Evolutionary conservation across 2,113 vertebrate species (phyloP).

Genomic region (Vanacampus margaritifer): DNA sequence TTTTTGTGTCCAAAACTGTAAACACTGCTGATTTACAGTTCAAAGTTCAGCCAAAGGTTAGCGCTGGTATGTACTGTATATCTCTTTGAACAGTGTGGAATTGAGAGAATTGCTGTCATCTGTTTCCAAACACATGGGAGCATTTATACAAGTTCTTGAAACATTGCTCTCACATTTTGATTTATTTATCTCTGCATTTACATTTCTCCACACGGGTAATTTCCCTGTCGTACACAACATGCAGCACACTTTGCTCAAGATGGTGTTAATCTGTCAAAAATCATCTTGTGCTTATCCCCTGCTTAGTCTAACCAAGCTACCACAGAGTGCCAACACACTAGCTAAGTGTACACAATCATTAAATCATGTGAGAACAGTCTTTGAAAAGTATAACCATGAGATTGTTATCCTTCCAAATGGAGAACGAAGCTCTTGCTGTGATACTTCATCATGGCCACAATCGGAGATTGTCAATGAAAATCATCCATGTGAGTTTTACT

Average conservation of each 20-base stretch:
- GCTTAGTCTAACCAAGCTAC: not conserved
- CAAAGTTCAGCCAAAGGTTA: conserved; percentile 48
- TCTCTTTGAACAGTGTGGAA: conserved; percentile 36
- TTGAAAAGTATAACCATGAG: not conserved
- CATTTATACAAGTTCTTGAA: conserved; percentile 63
- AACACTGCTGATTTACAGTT: conserved; percentile 31
- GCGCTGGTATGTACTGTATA: conserved; percentile 1
- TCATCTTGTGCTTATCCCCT: conserved; percentile 3
- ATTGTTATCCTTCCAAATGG: conserved; percentile 3
- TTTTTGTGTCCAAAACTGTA: conserved; percentile 26
- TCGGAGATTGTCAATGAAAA: conserved; percentile 19
- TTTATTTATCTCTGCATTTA: conserved; percentile 62
- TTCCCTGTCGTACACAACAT: conserved; percentile 59
- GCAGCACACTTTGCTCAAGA: conserved; percentile 15
- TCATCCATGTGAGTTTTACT: conserved; percentile 13
- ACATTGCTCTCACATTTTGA: conserved; percentile 54
- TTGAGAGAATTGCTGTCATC: conserved; percentile 49
- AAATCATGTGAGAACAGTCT: conserved; percentile 5
- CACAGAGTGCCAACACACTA: not conserved
- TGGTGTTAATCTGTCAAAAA: conserved; percentile 3
- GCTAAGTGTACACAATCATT: not conserved
- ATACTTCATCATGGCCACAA: conserved; percentile 1
- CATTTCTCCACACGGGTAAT: conserved; percentile 50
- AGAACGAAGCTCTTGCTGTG: not conserved
- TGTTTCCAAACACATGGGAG: conserved; percentile 66